Base-by-base conservation (phyloP, 1,140 invertebrate genomes). In the Latrodectus geometricus region DNA sequence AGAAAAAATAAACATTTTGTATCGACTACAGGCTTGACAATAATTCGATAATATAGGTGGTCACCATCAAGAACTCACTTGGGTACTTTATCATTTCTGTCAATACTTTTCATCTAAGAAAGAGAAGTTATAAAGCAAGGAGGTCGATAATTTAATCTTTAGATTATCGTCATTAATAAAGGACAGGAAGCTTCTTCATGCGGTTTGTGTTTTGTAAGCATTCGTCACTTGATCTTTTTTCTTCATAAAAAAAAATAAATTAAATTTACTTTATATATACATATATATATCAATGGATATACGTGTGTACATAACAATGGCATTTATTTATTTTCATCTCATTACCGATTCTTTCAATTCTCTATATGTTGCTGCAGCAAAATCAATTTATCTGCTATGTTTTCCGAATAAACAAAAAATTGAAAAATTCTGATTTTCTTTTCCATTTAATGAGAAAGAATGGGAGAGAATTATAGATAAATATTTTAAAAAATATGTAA, bases 111-210 rank as follows among this genome's bases (percentile, higher is more conserved):
- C 78, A 69, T 81, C 78, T 49, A 52, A 52, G 78, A 49, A 70
- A 35, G 35, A 35, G 35, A 70, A 54, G 78, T 48, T 70, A 72
- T 81, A 81, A 66, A 79, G 56, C 65, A 79, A 23, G 8, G 17
- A 4, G 78, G 78, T 81, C 78, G 78, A 81, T 81, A 81, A 81
- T 81, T 81, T 81, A 81, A 81, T 81, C 78, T 81, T n/a, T 66
- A 81, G 65, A 81, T 81, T 81, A 81, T 70, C 70, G 70, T 81
- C 78, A 69, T 81, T 66, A 79, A 68, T 17, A 65, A 12, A 0
- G 48, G 48, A 56, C 14, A 49, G 15, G 15, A 61, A 4, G 0
- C 8, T 17, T 61, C 54, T 61, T 61, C 17, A 23, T 48, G 52
- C 15, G 9, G 65, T 54, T 52, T 35, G 17, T 12, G 3, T 35